A percentile compares a stretch with the other conserved stretches of the same genome.
These are phyloP conservation scores for Oscheius onirici DNA, from an alignment of 2,888 invertebrate genomes.

Conservation along the genomic window DNA sequence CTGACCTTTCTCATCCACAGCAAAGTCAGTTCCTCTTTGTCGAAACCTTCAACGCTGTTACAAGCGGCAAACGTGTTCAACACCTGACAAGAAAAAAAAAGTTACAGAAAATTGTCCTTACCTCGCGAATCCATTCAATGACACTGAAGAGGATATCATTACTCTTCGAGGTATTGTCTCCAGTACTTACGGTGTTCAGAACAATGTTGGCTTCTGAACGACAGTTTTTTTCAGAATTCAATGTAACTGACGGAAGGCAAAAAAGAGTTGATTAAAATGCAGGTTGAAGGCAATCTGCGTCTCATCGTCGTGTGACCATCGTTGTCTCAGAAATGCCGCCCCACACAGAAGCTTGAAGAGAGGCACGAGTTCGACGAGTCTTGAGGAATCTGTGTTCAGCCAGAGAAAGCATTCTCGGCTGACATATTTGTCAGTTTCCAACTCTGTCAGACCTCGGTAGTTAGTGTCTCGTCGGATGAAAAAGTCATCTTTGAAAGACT, in stretches of 20 bases:
- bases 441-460: background rate
- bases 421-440: slow-evolving; percentile 27
- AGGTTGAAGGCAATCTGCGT: slow-evolving; percentile 32
- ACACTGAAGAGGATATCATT: slow-evolving; percentile 8
- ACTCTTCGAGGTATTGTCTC: background rate
- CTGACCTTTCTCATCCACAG: slow-evolving; percentile 26
- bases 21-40: background rate
- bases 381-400: slow-evolving; percentile 24
- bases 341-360: slow-evolving; percentile 38
- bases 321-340: slow-evolving; percentile 36
- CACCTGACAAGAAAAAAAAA: background rate
- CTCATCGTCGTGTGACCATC: slow-evolving; percentile 47
- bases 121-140: slow-evolving; percentile 31
- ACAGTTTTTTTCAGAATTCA: background rate
- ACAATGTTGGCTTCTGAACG: slow-evolving; percentile 30
- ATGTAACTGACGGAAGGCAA: slow-evolving; percentile 34
- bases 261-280: slow-evolving; percentile 35
- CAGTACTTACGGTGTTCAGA: slow-evolving; percentile 1
- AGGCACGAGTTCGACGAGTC: slow-evolving; percentile 39
- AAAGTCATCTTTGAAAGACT: slow-evolving; percentile 31
- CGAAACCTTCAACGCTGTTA: background rate
- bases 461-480: slow-evolving; percentile 26
- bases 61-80: slow-evolving; percentile 22
- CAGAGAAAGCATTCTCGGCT: slow-evolving; percentile 12
- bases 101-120: too few relatives aligned